A percentile compares a stretch with the other conserved stretches of the same genome.
Conservation (phyloP, 2,888 invertebrate genomes). For the Tiliacea citrago region DNA sequence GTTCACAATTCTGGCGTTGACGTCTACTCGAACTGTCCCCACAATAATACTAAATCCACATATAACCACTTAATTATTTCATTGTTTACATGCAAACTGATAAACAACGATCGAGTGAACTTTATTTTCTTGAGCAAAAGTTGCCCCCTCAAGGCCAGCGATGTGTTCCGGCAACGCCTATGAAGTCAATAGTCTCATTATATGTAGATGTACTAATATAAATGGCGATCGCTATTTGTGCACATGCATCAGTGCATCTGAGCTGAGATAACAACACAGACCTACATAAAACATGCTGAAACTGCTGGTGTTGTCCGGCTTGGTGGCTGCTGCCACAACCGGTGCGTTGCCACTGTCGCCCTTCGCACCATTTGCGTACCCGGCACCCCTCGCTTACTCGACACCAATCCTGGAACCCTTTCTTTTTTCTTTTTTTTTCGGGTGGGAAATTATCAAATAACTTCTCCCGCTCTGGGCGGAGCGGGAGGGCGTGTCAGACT, state of each 20-base stretch:
- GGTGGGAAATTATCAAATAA: too few relatives aligned
- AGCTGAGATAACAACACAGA: slow-evolving; percentile 83
- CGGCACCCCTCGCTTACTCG: slow-evolving; percentile 71
- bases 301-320: slow-evolving; percentile 91
- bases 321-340: slow-evolving; percentile 91
- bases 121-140: slow-evolving; percentile 77
- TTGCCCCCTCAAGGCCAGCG: slow-evolving; percentile 80
- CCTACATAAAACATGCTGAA: slow-evolving; percentile 85
- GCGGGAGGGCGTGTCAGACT: too few relatives aligned
- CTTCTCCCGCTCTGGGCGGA: too few relatives aligned
- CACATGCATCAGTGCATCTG: slow-evolving; percentile 78
- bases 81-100: slow-evolving; percentile 53
- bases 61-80: slow-evolving; percentile 34
- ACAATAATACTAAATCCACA: slow-evolving; percentile 45
- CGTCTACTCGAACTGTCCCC: slow-evolving; percentile 29
- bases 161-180: slow-evolving; percentile 79
- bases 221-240: slow-evolving; percentile 70
- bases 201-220: slow-evolving; percentile 73
- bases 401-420: slow-evolving; percentile 70
- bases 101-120: slow-evolving; percentile 49
- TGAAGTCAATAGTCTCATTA: slow-evolving; percentile 63
- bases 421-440: too few relatives aligned
- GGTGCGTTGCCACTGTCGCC: slow-evolving; percentile 57
- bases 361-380: slow-evolving; percentile 69
- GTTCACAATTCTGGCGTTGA: slow-evolving; percentile 47